These are phyloP conservation scores for Irena cyanogastra DNA, from an alignment of 2,113 vertebrate genomes.

Conservation along the genomic window DNA sequence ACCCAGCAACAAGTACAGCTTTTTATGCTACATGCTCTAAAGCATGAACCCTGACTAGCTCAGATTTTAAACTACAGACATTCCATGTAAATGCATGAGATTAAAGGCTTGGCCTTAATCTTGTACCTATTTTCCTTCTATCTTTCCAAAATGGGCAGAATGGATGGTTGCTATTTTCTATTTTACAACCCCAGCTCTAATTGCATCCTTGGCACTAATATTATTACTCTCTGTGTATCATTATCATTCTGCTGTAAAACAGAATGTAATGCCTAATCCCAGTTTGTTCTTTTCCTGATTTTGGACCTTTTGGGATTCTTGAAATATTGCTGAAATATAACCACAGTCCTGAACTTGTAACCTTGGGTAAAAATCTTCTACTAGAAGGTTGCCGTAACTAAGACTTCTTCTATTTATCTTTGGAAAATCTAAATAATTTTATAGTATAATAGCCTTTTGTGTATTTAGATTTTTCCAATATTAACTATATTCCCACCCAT, in stretches of 20 bases:
- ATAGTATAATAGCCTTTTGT: not conserved
- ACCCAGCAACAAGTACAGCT: not conserved
- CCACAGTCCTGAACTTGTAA: not conserved
- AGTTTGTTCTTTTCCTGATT: not conserved
- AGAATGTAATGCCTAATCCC: not conserved
- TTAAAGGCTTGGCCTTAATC: not conserved
- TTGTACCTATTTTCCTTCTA: not conserved
- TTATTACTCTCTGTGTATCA: not conserved
- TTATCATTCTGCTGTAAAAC: not conserved
- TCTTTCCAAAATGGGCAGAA: not conserved
- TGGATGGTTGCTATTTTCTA: not conserved
- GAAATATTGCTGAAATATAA: not conserved
- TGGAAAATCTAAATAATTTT: not conserved
- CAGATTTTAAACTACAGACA: not conserved
- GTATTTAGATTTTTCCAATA: not conserved
- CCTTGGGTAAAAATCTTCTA: not conserved
- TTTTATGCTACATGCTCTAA: not conserved
- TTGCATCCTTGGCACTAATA: not conserved
- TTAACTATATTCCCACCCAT: not conserved
- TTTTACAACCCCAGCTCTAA: not conserved
- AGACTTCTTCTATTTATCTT: not conserved
- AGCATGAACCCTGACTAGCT: not conserved
- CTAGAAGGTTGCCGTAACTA: not conserved
- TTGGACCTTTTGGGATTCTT: not conserved
- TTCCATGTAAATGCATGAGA: not conserved